phyloP scores from a whole-genome alignment of 2,888 invertebrate genomes.

The Tipula helvola region DNA sequence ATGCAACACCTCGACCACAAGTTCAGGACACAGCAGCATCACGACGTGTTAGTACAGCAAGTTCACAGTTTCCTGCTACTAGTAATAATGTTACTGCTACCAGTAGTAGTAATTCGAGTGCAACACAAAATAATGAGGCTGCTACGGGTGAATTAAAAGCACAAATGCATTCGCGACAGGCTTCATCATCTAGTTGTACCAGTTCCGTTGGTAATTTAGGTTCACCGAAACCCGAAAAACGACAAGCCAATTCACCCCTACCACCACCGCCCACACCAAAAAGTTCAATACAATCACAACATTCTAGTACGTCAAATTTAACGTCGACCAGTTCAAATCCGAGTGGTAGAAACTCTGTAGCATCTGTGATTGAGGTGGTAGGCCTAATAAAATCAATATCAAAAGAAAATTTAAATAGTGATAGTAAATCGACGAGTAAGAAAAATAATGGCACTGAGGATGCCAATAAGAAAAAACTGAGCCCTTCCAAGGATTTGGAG shows the following conservation, averaged over 20 bases:
- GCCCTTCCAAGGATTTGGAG: constrained; percentile 60
- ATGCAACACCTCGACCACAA: constrained; percentile 19
- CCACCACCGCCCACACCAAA: constrained; percentile 74
- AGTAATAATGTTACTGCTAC: constrained; percentile 35
- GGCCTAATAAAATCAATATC: constrained; percentile 22
- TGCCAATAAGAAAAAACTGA: constrained; percentile 37
- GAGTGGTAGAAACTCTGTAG: constrained; percentile 31
- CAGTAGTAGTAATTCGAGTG: not conserved
- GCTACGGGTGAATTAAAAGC: constrained; percentile 48
- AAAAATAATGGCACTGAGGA: constrained; percentile 22
- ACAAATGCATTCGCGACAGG: constrained; percentile 48
- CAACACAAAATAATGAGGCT: not conserved
- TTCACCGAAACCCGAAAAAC: constrained; percentile 79
- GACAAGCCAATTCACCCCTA: constrained; percentile 78
- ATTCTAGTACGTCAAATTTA: constrained; percentile 28
- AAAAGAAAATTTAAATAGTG: constrained; percentile 22
- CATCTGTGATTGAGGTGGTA: constrained; percentile 30
- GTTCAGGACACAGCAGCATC: not conserved
- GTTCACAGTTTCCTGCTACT: not conserved
- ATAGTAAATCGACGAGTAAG: constrained; percentile 20
- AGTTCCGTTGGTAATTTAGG: constrained; percentile 63
- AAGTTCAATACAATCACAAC: constrained; percentile 17
- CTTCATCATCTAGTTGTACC: constrained; percentile 59
- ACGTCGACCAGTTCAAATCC: constrained; percentile 25
- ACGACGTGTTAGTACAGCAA: not conserved